These are phyloP conservation scores for Drosophila anomalata DNA, from an alignment of 2,888 invertebrate species.

Conservation along the genomic window DNA sequence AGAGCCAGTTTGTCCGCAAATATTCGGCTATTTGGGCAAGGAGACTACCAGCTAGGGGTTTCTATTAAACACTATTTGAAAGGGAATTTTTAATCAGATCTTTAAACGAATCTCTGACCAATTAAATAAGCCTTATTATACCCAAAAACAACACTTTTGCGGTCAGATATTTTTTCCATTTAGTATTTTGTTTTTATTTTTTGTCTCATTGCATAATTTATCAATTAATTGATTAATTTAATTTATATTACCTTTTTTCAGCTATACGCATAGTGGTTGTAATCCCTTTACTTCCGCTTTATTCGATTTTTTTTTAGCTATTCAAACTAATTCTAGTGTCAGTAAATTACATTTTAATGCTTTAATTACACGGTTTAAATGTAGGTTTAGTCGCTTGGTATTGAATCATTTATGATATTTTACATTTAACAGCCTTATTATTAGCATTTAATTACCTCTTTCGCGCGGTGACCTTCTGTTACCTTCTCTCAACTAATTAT, in stretches of 20 bases:
- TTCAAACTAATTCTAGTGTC: constrained; percentile 71
- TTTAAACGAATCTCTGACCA: not conserved
- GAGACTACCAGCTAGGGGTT: constrained; percentile 5
- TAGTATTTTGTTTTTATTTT: constrained; percentile 60
- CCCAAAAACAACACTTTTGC: not conserved
- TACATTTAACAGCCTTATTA: constrained; percentile 83
- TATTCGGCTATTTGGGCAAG: constrained; percentile 2
- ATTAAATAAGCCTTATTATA: not conserved
- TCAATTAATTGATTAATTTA: constrained; percentile 70
- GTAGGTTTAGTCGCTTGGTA: constrained; percentile 40
- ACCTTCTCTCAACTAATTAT: constrained; percentile 38
- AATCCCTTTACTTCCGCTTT: constrained; percentile 31
- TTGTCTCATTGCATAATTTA: constrained; percentile 60
- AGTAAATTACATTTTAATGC: constrained; percentile 71
- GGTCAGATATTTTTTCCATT: constrained; percentile 5
- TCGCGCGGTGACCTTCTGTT: constrained; percentile 62
- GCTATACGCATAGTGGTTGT: constrained; percentile 44
- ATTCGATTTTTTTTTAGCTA: constrained; percentile 58
- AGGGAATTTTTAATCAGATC: not conserved
- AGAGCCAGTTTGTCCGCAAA: constrained; percentile 22
- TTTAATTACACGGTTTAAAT: constrained; percentile 75
- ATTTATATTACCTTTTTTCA: constrained; percentile 30
- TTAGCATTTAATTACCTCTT: constrained; percentile 76
- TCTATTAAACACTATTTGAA: constrained; percentile 1
- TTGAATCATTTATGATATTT: constrained; percentile 74